Conservation (phyloP, 2,113 vertebrate genomes). For the Grantiella picta region DNA sequence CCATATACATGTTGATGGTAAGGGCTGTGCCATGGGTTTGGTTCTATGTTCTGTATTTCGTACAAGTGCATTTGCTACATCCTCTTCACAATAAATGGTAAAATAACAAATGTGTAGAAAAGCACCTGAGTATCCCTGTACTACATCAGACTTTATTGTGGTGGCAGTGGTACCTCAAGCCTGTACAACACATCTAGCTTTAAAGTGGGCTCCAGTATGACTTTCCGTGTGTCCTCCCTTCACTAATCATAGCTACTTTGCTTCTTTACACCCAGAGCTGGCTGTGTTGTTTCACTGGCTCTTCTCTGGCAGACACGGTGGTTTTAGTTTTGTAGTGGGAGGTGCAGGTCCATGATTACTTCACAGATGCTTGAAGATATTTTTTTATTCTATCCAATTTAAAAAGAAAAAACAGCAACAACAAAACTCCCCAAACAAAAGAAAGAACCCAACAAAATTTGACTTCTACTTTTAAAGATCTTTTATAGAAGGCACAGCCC, state of each 20-base stretch:
- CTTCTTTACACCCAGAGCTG: background rate
- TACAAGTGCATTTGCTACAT: constrained; percentile 60
- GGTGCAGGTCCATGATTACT: background rate
- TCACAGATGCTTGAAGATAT: background rate
- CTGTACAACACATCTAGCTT: constrained; percentile 37
- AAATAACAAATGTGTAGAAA: constrained; percentile 31
- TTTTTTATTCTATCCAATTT: constrained; percentile 32
- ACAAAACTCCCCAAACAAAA: background rate
- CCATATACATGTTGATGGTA: constrained; percentile 62
- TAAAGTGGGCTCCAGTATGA: background rate
- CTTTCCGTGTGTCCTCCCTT: background rate
- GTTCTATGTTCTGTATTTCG: constrained; percentile 60
- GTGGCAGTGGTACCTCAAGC: constrained; percentile 12
- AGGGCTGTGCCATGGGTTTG: constrained; percentile 68
- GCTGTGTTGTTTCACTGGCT: background rate
- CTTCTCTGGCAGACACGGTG: constrained; percentile 51
- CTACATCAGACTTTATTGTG: constrained; percentile 22
- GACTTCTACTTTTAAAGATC: constrained; percentile 44
- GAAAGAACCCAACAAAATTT: background rate
- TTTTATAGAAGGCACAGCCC: constrained; percentile 66
- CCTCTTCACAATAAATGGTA: constrained; percentile 61
- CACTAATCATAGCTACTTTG: background rate
- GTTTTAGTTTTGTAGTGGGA: constrained; percentile 10
- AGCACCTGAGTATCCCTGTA: constrained; percentile 42
- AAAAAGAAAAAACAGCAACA: constrained; percentile 34